Conservation (phyloP, 1,140 invertebrate genomes). For the Pachypsylla venusta region DNA sequence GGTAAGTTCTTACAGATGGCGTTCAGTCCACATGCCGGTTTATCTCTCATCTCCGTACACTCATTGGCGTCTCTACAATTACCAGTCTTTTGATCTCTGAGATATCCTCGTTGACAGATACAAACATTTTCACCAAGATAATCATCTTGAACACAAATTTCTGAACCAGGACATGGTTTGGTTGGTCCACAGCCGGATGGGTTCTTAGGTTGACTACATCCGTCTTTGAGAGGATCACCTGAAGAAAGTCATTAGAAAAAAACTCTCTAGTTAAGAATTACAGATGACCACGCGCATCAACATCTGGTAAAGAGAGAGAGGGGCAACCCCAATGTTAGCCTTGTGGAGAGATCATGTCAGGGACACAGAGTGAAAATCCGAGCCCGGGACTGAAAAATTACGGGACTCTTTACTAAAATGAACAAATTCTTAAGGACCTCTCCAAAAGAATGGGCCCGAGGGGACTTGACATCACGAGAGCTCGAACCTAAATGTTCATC, state of each 20-base stretch:
- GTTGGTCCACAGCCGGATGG: constrained; percentile 49
- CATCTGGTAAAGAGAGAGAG: no score
- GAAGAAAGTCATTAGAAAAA: no score
- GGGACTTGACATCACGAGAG: constrained; percentile 56
- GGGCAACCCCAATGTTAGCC: no score
- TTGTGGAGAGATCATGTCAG: constrained; percentile 48
- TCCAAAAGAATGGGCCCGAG: constrained; percentile 55
- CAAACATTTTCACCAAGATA: constrained; percentile 58
- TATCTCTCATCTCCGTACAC: constrained; percentile 53
- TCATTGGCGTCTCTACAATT: constrained; percentile 78
- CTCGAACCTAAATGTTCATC: no score
- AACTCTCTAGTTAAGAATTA: no score
- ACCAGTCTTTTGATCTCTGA: constrained; percentile 49
- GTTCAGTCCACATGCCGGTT: constrained; percentile 65
- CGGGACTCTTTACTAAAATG: no score
- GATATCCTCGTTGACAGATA: constrained; percentile 70
- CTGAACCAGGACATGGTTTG: constrained; percentile 62
- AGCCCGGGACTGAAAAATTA: no score
- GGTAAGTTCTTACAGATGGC: constrained; percentile 83
- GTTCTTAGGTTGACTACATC: constrained; percentile 46
- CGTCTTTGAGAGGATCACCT: constrained; percentile 51
- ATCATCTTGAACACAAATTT: constrained; percentile 66
- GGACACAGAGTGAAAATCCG: constrained; percentile 73
- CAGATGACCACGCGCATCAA: no score
- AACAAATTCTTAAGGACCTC: no score